A percentile compares a stretch with the other conserved stretches of the same genome.
Evolutionary conservation across 2,888 invertebrate genomes (phyloP).

Genomic region (Tetragonula carbonaria): DNA sequence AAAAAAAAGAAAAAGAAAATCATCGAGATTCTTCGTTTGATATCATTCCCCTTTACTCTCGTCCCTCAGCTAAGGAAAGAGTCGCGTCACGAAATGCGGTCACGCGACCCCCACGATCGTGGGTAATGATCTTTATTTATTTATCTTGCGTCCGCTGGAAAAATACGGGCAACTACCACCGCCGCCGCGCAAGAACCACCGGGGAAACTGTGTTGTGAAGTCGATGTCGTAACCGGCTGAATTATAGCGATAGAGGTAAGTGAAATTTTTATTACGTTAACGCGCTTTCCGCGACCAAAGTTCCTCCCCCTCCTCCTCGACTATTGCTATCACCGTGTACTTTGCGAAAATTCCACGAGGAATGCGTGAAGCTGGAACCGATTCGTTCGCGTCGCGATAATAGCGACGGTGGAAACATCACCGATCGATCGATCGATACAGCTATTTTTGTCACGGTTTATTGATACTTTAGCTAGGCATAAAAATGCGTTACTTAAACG

Average conservation of each 20-base stretch:
- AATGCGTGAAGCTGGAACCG: neutral
- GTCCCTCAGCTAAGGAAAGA: neutral
- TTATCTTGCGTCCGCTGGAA: slow-evolving; percentile 29
- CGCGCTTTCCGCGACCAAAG: neutral
- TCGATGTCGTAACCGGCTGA: slow-evolving; percentile 11
- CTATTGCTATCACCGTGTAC: neutral
- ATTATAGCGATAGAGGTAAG: slow-evolving; percentile 38
- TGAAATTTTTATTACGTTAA: slow-evolving; percentile 30
- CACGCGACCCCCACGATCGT: slow-evolving; percentile 47
- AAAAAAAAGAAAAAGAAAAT: neutral
- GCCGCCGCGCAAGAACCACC: neutral
- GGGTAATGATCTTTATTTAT: slow-evolving; percentile 53
- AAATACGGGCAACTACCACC: neutral
- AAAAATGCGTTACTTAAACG: slow-evolving; percentile 63
- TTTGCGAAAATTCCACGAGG: neutral
- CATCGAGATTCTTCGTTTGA: neutral
- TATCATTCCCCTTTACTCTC: neutral
- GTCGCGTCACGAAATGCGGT: slow-evolving; percentile 40
- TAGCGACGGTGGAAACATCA: neutral
- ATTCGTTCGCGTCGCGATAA: slow-evolving; percentile 3
- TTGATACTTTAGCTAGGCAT: slow-evolving; percentile 61
- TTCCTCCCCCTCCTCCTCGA: neutral
- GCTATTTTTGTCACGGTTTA: slow-evolving; percentile 57
- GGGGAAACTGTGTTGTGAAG: slow-evolving; percentile 10
- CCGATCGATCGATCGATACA: slow-evolving; percentile 27